Base-by-base conservation (phyloP, 2,113 vertebrate species). In the Eulacestoma nigropectus region DNA sequence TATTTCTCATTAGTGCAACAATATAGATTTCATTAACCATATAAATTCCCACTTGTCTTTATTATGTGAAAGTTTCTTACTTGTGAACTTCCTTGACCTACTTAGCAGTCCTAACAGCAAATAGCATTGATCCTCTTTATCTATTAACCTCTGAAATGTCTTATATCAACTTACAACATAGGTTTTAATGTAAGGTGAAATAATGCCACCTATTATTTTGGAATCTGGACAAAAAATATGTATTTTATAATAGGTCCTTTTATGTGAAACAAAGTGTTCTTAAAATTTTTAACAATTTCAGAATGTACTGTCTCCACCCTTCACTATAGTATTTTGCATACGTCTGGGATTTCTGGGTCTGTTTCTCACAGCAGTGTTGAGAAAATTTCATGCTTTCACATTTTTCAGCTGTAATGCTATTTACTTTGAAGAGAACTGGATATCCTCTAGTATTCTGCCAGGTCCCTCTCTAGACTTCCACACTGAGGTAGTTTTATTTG, bases 381-480 rank as follows among this genome's bases (percentile, higher is more conserved):
- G 95, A 94, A 95, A 96, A 96, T 93, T 96, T 96, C 91, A 96
- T 93, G 90, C 90, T 96, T 93, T 90, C 72, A 70, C 52, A 68
- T 93, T 96, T 96, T 93, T 95, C 69, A 70, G 44, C 85, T 90
- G 72, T 93, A 96, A 93, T 96, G 81, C 86, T 89, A 90, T 96
- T 96, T 96, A 70, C 79, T 94, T 94, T 12, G 94, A 95, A 88
- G 90, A 84, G 76, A 91, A 78, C 55, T 84, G 25, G 93, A 92
- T 96, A 93, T 96, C 87, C 39, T 63, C 72, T 59, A 70, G 76
- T 96, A 86, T 92, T 90, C 85, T 92, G 60, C 90, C 73, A 60
- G 85, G 76, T 92, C 65, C 22, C 19, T 80, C 83, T 96, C 85
- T 88, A 70, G 76, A 88, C 44, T 95, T 93, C 92, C 87, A 86